Evolutionary conservation across 2,797 vertebrate genomes (phyloP), one percentile per base, ranked within the genome.

Genomic region (Sylvilagus floridanus): DNA sequence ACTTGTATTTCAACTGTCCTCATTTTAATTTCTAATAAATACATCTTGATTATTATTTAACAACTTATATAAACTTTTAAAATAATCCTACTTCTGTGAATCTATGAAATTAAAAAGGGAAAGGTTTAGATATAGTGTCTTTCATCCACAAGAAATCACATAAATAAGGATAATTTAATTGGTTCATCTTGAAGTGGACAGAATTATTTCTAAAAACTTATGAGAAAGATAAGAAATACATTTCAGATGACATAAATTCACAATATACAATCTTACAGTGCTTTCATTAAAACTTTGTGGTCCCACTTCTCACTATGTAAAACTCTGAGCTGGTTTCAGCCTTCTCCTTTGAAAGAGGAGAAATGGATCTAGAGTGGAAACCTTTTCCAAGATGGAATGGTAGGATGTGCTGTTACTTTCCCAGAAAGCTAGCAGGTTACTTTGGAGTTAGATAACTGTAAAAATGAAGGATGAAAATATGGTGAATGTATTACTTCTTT

Each of bases 1-100:
- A 97, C 68, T 84, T 95, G 6, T n/a, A 93, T 87, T 82, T 94
- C 89, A 82, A 35, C 72, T 91, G 24, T 75, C 68, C 76, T 92
- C 16, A 66, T 75, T 95, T 95, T 68, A 86, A 81, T 88, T 95
- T 95, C 62, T 93, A 90, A 95, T 89, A 93, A 95, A 42, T 78
- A 30, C 3, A 42, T 79, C 32, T 85, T 82, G 19, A 13, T 94
- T 94, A 71, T 89, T 89, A 84, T 89, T 95, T 94, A 91, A 87
- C 16, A 87, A 35, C 60, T 66, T 66, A 47, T 63, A 47, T 11
- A 91, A 88, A 68, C 32, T 87, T 96, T 91, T 35, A 93, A 92
- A 86, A 72, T 73, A 93, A 81, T 84, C 57, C 84, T 37, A 75
- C 60, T 77, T 47, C 79, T 65, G 14, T 57, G 32, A 77, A 28